Percentiles rank a stretch among this genome's conserved stretches.
phyloP scores from a whole-genome alignment of 2,113 vertebrate species.

The Drymodes brunneopygia region DNA sequence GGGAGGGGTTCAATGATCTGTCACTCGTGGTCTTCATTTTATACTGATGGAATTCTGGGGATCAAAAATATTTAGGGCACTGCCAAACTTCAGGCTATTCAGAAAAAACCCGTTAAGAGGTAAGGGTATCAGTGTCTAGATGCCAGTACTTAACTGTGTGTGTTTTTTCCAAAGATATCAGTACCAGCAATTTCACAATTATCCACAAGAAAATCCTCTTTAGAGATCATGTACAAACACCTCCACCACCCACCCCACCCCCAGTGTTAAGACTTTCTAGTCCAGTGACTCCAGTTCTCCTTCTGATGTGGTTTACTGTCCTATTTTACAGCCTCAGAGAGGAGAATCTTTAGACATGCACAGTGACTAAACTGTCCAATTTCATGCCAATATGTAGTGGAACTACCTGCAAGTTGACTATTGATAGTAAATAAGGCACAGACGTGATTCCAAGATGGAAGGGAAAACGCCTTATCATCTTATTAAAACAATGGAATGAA shows the following conservation, averaged over 20 bases:
- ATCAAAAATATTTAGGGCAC: background rate
- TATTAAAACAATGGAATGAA: background rate
- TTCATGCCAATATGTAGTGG: background rate
- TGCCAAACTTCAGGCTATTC: background rate
- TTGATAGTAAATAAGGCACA: background rate
- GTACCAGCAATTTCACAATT: background rate
- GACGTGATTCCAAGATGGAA: background rate
- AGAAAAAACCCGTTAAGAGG: background rate
- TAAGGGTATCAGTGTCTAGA: background rate
- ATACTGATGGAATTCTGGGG: background rate
- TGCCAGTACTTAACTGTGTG: background rate
- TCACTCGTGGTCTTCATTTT: background rate
- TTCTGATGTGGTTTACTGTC: background rate
- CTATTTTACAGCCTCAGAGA: background rate
- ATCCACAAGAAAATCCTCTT: background rate
- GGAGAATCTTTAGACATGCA: background rate
- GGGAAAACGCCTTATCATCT: background rate
- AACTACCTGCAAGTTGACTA: background rate
- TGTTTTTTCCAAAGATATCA: background rate
- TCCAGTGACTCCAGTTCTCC: background rate
- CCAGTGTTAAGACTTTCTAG: background rate
- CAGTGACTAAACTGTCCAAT: background rate
- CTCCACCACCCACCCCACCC: background rate
- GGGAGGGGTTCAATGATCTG: background rate
- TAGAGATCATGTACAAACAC: background rate